Conservation (phyloP, 2,888 invertebrate species). For the Caenorhabditis angaria region DNA sequence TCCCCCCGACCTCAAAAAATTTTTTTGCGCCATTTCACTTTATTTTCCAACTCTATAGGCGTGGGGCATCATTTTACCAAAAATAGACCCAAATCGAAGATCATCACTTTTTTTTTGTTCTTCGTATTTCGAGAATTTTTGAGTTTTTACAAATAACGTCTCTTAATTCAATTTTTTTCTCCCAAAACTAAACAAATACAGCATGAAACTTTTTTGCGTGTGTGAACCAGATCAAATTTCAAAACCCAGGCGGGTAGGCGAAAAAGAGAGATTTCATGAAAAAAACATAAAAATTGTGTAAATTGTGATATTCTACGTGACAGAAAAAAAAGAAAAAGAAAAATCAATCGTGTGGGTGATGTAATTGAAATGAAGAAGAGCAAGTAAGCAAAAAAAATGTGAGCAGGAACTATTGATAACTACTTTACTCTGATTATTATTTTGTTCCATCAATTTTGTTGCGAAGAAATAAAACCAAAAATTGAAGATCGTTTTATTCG, state of each 20-base stretch:
- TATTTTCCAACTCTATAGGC: too few species aligned
- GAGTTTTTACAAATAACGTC: too few species aligned
- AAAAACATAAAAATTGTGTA: background rate
- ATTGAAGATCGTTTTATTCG: background rate
- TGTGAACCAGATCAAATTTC: background rate
- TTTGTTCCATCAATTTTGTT: too few species aligned
- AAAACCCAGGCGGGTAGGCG: background rate
- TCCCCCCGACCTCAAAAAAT: too few species aligned
- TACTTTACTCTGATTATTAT: too few species aligned
- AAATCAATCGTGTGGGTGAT: background rate
- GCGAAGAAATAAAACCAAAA: background rate
- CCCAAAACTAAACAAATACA: background rate
- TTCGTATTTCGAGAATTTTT: too few species aligned
- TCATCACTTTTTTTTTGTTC: too few species aligned
- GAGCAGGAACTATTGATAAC: background rate
- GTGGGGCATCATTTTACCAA: too few species aligned
- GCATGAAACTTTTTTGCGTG: background rate
- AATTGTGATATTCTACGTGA: background rate
- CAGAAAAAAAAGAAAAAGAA: background rate
- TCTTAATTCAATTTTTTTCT: background rate
- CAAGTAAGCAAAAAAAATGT: background rate
- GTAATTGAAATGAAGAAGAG: constrained; percentile 25
- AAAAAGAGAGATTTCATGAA: background rate
- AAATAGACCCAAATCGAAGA: too few species aligned
- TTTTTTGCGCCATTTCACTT: too few species aligned